phyloP scores from a whole-genome alignment of 2,888 invertebrate species.

The Lampropteryx suffumata region DNA sequence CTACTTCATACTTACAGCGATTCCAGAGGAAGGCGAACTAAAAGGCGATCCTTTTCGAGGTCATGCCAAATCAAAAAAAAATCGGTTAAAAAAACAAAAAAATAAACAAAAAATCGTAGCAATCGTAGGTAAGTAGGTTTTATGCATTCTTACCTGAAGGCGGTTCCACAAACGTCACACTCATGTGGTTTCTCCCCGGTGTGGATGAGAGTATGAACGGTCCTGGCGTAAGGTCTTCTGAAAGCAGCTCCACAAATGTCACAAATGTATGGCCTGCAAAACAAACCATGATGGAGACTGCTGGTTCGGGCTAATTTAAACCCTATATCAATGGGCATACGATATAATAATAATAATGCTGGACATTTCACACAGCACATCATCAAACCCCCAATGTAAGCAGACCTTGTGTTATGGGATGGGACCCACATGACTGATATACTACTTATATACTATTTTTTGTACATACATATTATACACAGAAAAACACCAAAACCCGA shows the following conservation, averaged over 20 bases:
- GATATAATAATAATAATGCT: too few species aligned
- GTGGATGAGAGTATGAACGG: constrained; percentile 75
- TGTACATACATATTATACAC: too few species aligned
- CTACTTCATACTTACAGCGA: neutral
- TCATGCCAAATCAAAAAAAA: constrained; percentile 1
- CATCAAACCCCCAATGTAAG: too few species aligned
- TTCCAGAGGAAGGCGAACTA: neutral
- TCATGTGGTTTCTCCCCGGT: constrained; percentile 77
- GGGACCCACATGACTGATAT: too few species aligned
- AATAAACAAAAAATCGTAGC: neutral
- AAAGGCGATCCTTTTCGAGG: neutral
- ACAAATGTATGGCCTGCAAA: constrained; percentile 68
- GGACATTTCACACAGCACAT: too few species aligned
- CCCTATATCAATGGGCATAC: neutral
- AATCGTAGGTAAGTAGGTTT: neutral
- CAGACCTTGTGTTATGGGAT: too few species aligned
- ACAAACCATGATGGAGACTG: neutral
- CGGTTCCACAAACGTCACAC: constrained; percentile 75
- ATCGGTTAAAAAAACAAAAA: neutral
- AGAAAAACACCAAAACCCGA: too few species aligned
- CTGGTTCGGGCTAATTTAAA: neutral
- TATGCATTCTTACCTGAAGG: constrained; percentile 60
- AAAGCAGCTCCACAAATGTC: constrained; percentile 78
- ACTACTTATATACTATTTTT: too few species aligned
- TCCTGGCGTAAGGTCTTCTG: constrained; percentile 72